Evolutionary conservation across 53 echinoderm and acorn worm species (phyloP), one percentile per base, ranked within the genome.

Genomic region (Crossaster papposus): DNA sequence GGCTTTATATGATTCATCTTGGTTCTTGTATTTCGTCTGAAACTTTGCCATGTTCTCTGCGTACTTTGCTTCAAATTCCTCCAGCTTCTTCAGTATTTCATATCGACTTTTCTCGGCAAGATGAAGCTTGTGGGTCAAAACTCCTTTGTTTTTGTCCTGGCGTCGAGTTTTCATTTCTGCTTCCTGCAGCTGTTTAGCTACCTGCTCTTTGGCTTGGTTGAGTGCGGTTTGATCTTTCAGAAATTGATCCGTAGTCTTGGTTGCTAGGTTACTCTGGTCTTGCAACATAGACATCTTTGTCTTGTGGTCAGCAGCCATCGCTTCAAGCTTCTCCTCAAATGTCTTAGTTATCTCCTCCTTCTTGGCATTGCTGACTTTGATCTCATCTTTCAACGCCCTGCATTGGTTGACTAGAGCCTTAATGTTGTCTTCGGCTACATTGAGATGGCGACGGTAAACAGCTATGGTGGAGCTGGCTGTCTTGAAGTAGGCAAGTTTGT

Each of bases 401-500:
- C 38, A 87, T 24, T 87, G 76, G 51, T 24, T 31, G 53, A 34
- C 28, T 35, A 87, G 62, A 13, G 31, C 51, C 10, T 14, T 9
- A 63, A 77, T 51, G 29, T 87, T 23, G 7, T 52, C 26, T 51
- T 87, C 58, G 34, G 87, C 76, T 15, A 35, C 11, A 24, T 18
- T 77, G 1, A 87, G 87, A 33, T 52, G 54, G 2, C 76, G 54
- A 23, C 77, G 76, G 33, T 53, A 54, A 34, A 23, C 23, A 18
- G 87, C 18, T 37, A 77, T 30, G 36, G 36, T 54, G n/a, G 58
- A 20, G 36, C 87, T 63, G 74, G 9, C 20, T 58, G 36, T 32
- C 51, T 55, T 87, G 62, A 87, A 87, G 77, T 28, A 22, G 77
- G 76, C 36, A 4, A 83, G 68, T 26, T 87, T 87, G 36, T 77